Base-by-base conservation (phyloP, 2,888 invertebrate species). In the Allophyes oxyacanthae region DNA sequence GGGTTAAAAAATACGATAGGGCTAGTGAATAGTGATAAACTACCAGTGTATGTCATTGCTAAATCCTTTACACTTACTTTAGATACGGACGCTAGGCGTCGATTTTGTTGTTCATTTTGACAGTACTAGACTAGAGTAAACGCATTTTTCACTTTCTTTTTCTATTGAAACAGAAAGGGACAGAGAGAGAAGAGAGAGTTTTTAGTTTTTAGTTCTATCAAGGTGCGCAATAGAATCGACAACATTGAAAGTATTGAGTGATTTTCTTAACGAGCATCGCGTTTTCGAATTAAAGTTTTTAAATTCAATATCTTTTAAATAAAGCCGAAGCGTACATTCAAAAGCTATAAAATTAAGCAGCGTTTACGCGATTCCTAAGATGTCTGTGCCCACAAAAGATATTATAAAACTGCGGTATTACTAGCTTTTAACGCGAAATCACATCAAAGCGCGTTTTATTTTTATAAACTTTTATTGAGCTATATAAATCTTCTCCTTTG, bases 371-470 rank as follows among this genome's bases (percentile, higher is more conserved):
- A 51, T 53, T 53, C 30, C 49, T 60, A 60, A 72, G 72, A 72
- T 67, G 56, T 66, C 42, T 49, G 52, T 60, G 38, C 67, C 57
- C 67, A 60, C 72, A 75, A 55, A 65, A 66, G 28, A 58, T 67
- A 75, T 64, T 61, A 54, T 56, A 49, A 56, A 58, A 56, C 41
- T 58, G 70, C 15, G 62, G 70, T 64, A 46, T 55, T 63, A n/a
- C 53, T 52, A 60, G 65, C 57, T 73, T 76, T 62, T 55, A 58
- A 54, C 57, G 52, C 42, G 48, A 57, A 70, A 60, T 71, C 41
- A 60, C 66, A 71, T 71, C 75, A 71, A 71, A 72, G 62, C 46
- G 28, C 15, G n/a, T 73, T 65, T 63, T 75, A 64, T 63, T 67
- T 77, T 60, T 65, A 63, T 54, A 51, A 61, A 60, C 49, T 78